Evolutionary conservation across 2,113 vertebrate species (phyloP), one percentile per base, ranked within the genome.

Genomic region (Anthoscopus minutus): DNA sequence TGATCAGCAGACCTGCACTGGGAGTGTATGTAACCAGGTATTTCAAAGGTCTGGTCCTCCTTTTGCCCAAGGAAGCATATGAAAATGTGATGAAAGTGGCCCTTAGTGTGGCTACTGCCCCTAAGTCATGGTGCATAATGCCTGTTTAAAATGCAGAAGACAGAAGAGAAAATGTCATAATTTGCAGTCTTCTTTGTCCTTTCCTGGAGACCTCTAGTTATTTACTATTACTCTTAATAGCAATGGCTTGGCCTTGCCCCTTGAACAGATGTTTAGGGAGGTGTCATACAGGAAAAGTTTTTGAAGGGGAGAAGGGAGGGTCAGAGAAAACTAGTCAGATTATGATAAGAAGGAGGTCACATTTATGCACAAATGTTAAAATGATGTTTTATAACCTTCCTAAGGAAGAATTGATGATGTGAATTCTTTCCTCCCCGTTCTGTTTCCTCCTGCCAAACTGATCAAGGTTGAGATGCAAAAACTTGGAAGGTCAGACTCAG

Each of bases 21-120:
- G 4, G 3, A 6, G 0, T 10, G 16, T 16, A 8, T 7, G 20
- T 12, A 14, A 27, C 4, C 21, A 73, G 21, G 8, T 4, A 21
- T 77, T 69, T 51, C 25, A 69, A 57, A 86, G 31, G 11, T 5
- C 13, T 71, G 3, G 2, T 84, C 22, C 7, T 84, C 7, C 44
- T 33, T 69, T 37, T 79, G 42, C 21, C 12, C 25, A 56, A 54
- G 16, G 16, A 87, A 74, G 11, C 7, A 30, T 66, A 71, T 19
- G 69, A 85, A 81, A 50, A 19, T 61, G 5, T 50, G 30, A 47
- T 42, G 42, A 42, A 42, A 73, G 16, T 20, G 14, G 3, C 5
- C 74, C 5, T 24, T 74, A 44, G 3, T 64, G 18, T 38, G 17
- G 35, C 24, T 64, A 64, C 19, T 64, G 22, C 23, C 21, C 11